Evolutionary conservation across 2,113 vertebrate genomes (phyloP), one percentile per base, ranked within the genome.

Genomic region (Petromus typicus): DNA sequence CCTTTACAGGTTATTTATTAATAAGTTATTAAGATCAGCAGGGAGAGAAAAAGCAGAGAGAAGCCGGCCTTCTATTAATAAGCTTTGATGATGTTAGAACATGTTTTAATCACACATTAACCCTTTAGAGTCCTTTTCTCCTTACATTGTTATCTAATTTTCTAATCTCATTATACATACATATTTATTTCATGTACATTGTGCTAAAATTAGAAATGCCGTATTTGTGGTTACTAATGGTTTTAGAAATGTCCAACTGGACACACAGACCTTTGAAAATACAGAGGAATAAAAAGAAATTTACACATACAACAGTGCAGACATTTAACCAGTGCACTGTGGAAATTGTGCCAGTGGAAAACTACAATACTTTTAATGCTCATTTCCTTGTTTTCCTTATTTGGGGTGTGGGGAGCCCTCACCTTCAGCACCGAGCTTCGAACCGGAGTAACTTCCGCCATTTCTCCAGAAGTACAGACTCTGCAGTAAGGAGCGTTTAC

Each of bases 101-200:
- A 54, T n/a, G n/a, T 73, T 86, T 67, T 87, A 57, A 23, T 78
- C 66, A 69, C 16, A 82, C 34, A n/a, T 7, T 59, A 32, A 75
- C 16, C 3, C 32, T 23, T 32, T 40, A 76, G 86, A 90, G 22
- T 45, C 6, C 20, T 69, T 18, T 63, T 75, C 59, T 30, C 25
- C 92, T 56, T 85, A 75, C 16, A 16, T 75, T 93, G 43, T 95
- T 81, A 79, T 56, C 61, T 84, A 73, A 73, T 61, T 88, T 91
- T 69, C 30, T 63, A 76, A 76, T 23, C 9, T 71, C 34, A 51
- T 63, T 25, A 61, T 22, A 61, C 59, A 61, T 22, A 66, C 3
- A 20, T 43, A 81, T 20, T 71, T 61, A 9, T 40, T 40, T 81
- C 61, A 87, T 30, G 66, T 9, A 78, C 8, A 43, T 17, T 40